phyloP scores from a whole-genome alignment of 92 coral and sea anemone genomes.

The Epizoanthus illoricatus region DNA sequence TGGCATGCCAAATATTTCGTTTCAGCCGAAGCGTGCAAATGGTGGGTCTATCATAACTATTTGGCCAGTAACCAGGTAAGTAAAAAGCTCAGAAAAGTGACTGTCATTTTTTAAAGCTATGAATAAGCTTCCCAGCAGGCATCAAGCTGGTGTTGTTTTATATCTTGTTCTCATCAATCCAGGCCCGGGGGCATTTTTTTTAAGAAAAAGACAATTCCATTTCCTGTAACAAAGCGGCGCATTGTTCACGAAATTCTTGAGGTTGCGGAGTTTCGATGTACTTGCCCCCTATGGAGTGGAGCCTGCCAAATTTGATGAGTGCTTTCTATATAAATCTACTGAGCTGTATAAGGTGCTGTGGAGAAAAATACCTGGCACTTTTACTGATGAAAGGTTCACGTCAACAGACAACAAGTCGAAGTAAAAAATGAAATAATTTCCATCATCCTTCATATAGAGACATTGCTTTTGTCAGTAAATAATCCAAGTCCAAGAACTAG shows the following conservation, averaged over 20 bases:
- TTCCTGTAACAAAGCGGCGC: conserved; percentile 34
- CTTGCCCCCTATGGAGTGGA: conserved; percentile 1
- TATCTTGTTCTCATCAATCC: neutral
- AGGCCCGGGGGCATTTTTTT: conserved; percentile 16
- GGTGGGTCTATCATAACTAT: neutral
- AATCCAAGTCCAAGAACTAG: too few species aligned
- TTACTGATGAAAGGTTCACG: too few species aligned
- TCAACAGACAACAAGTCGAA: too few species aligned
- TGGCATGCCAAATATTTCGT: conserved; percentile 18
- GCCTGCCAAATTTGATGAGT: too few species aligned
- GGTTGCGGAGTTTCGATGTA: conserved; percentile 5
- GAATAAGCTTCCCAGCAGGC: conserved; percentile 15
- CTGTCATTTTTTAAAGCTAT: neutral
- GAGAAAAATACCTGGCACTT: too few species aligned
- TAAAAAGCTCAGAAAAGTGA: conserved; percentile 3
- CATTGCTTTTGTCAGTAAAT: too few species aligned
- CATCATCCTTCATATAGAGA: too few species aligned
- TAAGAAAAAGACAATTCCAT: conserved; percentile 21
- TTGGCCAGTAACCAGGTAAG: neutral
- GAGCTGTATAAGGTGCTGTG: too few species aligned
- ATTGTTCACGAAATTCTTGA: conserved; percentile 29
- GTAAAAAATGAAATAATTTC: too few species aligned
- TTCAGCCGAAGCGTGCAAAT: neutral
- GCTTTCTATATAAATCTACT: too few species aligned
- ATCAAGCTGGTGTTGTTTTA: neutral